A percentile compares a stretch with the other conserved stretches of the same genome.
Conservation (phyloP, 2,797 vertebrate species). For the Peromyscus eremicus region DNA sequence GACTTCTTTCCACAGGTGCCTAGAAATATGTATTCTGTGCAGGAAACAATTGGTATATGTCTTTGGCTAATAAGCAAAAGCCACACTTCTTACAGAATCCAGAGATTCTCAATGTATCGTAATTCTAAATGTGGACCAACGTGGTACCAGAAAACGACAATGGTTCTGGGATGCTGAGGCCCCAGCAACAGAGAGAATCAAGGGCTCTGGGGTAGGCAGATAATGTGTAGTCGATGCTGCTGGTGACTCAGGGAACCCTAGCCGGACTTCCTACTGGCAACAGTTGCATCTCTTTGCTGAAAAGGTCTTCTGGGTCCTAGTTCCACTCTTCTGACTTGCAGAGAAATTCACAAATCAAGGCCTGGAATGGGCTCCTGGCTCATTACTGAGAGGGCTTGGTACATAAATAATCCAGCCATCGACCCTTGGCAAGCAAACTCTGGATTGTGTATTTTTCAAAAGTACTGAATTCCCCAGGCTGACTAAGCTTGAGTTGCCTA, state of each 20-base stretch:
- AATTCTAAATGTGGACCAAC: neutral
- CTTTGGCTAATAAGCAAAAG: constrained; percentile 49
- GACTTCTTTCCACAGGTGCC: constrained; percentile 12
- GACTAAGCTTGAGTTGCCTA: no score
- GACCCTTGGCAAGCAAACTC: neutral
- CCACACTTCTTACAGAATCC: neutral
- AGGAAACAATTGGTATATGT: neutral
- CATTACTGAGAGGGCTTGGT: fast-evolving
- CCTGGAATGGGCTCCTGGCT: neutral
- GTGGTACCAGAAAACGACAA: neutral
- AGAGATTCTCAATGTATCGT: neutral
- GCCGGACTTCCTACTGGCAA: neutral
- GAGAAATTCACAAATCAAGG: neutral
- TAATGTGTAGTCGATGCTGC: fast-evolving
- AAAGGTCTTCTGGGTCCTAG: neutral
- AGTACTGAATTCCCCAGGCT: neutral
- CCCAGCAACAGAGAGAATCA: neutral
- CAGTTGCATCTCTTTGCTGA: neutral
- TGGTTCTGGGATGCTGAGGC: neutral
- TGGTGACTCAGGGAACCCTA: neutral
- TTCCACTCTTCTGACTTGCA: neutral
- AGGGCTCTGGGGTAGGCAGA: neutral
- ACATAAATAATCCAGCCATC: neutral
- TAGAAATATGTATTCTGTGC: constrained; percentile 36
- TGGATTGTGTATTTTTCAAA: neutral